Evolutionary conservation across 2,113 vertebrate species (phyloP), one percentile per base, ranked within the genome.

Genomic region (Pholis gunnellus): DNA sequence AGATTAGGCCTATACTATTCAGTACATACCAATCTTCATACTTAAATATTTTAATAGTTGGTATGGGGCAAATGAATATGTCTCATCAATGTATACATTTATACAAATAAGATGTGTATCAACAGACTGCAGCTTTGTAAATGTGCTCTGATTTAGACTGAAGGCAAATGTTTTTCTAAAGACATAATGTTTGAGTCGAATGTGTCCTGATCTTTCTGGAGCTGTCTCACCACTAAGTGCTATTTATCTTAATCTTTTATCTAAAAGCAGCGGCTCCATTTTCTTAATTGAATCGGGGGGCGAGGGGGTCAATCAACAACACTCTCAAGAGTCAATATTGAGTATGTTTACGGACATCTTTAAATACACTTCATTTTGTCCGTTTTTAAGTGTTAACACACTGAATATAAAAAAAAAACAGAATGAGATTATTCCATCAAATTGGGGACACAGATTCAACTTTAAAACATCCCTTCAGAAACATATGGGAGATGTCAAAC

Each of bases 181-280:
- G 17, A 36, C 34, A 22, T 17, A 17, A 56, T 31, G 20, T 36
- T 34, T 52, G 10, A 72, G 44, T 38, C 44, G 5, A n/a, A 40
- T 44, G n/a, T 61, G 27, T 63, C 57, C 54, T 44, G 56, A 54
- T 84, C 27, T 75, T 29, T 57, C 69, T 50, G 36, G 15, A 38
- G 57, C 50, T 31, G 36, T 70, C 59, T 75, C 34, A 36, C 14
- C 25, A 0, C 42, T 4, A 11, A 66, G n/a, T 46, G 27, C 42
- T 38, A 22, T 89, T 72, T 5, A 6, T 81, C 59, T 78, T 69
- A 48, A 66, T 84, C 66, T 76, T 60, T 57, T 29, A 20, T n/a
- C 77, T 20, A 34, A 13, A 52, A 79, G 48, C 57, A 63, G 65
- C 79, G 44, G 60, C 69, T 78, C 64, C 7, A 40, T 64, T 75